Base-by-base conservation (phyloP, 2,113 vertebrate species). In the Sylvilagus bachmani region DNA sequence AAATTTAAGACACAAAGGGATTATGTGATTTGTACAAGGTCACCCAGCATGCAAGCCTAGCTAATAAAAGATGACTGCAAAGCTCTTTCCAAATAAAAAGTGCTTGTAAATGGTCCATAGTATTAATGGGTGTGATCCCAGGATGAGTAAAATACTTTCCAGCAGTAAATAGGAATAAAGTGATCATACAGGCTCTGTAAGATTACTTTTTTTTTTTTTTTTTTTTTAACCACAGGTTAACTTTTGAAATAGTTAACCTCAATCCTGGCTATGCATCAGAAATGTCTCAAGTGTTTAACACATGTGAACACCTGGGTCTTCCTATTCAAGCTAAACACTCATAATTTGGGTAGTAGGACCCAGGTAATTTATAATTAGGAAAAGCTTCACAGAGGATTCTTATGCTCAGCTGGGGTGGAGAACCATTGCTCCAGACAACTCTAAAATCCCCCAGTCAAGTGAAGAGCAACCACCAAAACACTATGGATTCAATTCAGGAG, bases 11-110 rank as follows among this genome's bases (percentile, higher is more conserved):
- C 79, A 93, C 74, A 66, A 93, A 95, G 83, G 86, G 89, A 96
- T 97, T 94, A 95, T 92, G 70, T 64, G 91, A 95, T 97, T 97
- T 89, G 88, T 80, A 84, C 79, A 93, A 96, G 87, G 95, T 96
- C 90, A 97, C 64, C 89, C 69, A 89, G 89, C 64, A 89, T 93
- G 61, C 31, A 90, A 86, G n/a, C 25, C 85, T 94, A 58, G 44
- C 89, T 95, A 96, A 95, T 95, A 97, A 95, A 97, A 95, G 51
- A 95, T 94, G 95, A 94, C 73, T 93, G 38, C 44, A 89, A 94
- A 97, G 71, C 91, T 97, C 80, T 97, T 97, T 95, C 64, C 94
- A 95, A 97, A 95, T 93, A 96, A 95, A 97, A 96, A 86, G 21
- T 82, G 36, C 75, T 77, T 95, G 94, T 82, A 90, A 86, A 92